Evolutionary conservation across 2,113 vertebrate genomes (phyloP).

Genomic region (Forbesichthys papilliferus): DNA sequence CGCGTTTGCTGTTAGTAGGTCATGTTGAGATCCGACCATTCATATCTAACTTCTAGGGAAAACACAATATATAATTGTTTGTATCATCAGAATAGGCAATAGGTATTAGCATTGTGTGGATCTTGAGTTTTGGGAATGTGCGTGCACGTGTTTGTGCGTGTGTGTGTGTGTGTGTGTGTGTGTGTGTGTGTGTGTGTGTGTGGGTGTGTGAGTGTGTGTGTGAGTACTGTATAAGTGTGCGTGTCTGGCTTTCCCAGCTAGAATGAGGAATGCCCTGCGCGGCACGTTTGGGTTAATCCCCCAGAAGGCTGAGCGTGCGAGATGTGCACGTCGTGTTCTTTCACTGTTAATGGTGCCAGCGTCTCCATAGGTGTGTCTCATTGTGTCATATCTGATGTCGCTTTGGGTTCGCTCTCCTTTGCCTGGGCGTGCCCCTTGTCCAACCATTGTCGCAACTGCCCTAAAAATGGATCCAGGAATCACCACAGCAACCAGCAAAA

Average conservation of each 20-base stretch:
- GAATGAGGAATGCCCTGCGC: constrained; percentile 20
- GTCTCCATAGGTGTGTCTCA: constrained; percentile 28
- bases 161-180: background rate
- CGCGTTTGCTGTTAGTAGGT: constrained; percentile 38
- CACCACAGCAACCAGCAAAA: background rate
- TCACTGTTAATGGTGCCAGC: constrained; percentile 6
- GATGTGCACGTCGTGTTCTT: constrained; percentile 23
- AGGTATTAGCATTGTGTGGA: background rate
- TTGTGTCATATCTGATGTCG: constrained; percentile 5
- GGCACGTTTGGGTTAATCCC: constrained; percentile 19
- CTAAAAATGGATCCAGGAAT: constrained; percentile 1
- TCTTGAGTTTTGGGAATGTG: background rate
- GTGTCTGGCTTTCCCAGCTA: background rate
- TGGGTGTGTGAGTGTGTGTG: background rate
- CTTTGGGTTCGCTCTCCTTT: constrained; percentile 4
- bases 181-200: background rate
- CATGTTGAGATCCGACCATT: constrained; percentile 58
- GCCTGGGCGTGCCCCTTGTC: constrained; percentile 11
- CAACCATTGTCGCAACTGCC: constrained; percentile 24
- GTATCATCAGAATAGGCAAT: background rate
- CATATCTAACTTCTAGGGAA: constrained; percentile 45
- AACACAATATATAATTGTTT: constrained; percentile 24
- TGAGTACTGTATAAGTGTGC: background rate
- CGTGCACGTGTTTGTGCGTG: constrained; percentile 7
- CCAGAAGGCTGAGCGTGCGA: background rate